These are phyloP conservation scores for Drosophila anomelani DNA, from an alignment of 2,888 invertebrate genomes.

Conservation along the genomic window DNA sequence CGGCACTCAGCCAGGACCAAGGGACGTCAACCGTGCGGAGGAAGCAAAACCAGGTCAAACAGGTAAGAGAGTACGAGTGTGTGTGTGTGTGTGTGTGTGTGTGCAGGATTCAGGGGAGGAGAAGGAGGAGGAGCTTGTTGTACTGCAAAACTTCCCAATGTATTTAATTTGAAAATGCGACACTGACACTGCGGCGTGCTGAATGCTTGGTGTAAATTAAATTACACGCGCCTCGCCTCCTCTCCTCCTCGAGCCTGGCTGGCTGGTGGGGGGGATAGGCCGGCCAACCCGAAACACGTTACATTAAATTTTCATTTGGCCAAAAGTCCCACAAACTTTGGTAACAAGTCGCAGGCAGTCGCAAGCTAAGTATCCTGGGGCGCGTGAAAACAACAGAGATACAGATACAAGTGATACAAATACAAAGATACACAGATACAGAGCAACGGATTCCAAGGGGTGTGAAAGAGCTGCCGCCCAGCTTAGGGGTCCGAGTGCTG, in stretches of 20 bases:
- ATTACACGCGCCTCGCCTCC: slow-evolving; percentile 64
- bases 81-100: neutral
- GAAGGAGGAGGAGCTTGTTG: neutral
- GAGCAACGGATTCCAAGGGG: slow-evolving; percentile 12
- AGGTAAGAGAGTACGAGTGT: slow-evolving; percentile 20
- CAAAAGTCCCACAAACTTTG: slow-evolving; percentile 66
- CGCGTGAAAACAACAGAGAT: slow-evolving; percentile 26
- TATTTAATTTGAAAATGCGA: slow-evolving; percentile 78
- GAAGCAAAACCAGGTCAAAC: slow-evolving; percentile 43
- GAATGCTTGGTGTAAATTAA: slow-evolving; percentile 70
- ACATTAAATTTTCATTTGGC: slow-evolving; percentile 76
- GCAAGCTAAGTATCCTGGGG: slow-evolving; percentile 26
- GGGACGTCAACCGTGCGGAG: slow-evolving; percentile 5
- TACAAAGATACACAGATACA: slow-evolving; percentile 17
- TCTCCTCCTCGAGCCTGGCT: slow-evolving; percentile 10
- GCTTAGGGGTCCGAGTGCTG: slow-evolving; percentile 39
- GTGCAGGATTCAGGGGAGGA: neutral
- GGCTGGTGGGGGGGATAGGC: slow-evolving; percentile 10
- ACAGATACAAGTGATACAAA: slow-evolving; percentile 10
- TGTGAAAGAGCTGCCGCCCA: slow-evolving; percentile 20
- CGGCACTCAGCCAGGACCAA: slow-evolving; percentile 26
- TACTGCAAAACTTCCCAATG: slow-evolving; percentile 41
- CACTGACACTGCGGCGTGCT: slow-evolving; percentile 72
- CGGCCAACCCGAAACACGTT: slow-evolving; percentile 47
- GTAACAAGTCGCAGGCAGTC: slow-evolving; percentile 44